Evolutionary conservation across 2,888 invertebrate species (phyloP), one percentile per base, ranked within the genome.

Genomic region (Craniophora ligustri): DNA sequence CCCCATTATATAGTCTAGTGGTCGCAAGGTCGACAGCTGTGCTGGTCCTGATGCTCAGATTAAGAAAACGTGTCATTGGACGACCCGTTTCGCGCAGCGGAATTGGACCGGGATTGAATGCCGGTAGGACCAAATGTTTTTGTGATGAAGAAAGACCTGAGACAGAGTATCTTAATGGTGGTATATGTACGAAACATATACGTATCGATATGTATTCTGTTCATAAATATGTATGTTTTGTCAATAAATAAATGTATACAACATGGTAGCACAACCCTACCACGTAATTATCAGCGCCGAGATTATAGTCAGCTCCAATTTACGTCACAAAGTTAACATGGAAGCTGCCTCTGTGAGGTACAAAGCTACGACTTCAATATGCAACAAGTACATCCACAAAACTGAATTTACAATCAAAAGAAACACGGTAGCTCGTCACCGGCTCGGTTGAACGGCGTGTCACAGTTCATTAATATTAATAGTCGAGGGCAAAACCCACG

Each of bases 401-500:
- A 76, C 80, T 82, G 84, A 86, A 89, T 88, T 88, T 86, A 84
- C 86, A 90, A 89, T 89, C 86, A 88, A 89, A 90, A 89, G 88
- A 85, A 89, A 85, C 84, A 84, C 78, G 75, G 81, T 59, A 68
- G 68, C 67, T 72, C 81, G 76, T 78, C 75, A 72, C 76, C 76
- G 67, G 75, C 78, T 75, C 70, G 74, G 79, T 76, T 82, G 85
- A 84, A 77, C 84, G 81, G 82, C 85, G 87, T 88, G 91, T 87
- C 91, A 87, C 88, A 79, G 83, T 83, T 88, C 92, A 92, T 92
- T 90, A 91, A 92, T 91, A 92, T 92, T 92, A 89, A 92, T 89
- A 84, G 84, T 69, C 73, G 78, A 77, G 77, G 81, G 82, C 79
- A 80, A 76, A 81, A 75, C 81, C 82, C 79, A 75, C 80, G 85